phyloP scores from a whole-genome alignment of 1,140 invertebrate genomes.

The Scaptomyza pallida region DNA sequence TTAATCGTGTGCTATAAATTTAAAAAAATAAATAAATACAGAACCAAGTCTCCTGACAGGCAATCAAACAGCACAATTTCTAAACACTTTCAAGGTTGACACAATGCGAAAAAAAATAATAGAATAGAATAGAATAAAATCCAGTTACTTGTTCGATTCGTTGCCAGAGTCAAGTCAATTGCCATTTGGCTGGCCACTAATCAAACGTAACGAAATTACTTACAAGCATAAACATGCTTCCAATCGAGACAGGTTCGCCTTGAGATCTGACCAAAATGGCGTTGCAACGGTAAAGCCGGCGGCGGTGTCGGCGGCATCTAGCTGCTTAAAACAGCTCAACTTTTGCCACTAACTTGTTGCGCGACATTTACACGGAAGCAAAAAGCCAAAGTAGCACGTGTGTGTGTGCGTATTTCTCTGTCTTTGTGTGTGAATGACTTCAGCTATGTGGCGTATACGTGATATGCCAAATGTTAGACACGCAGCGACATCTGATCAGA shows the following conservation, averaged over 20 bases:
- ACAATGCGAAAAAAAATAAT: constrained; percentile 41
- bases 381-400: constrained; percentile 19
- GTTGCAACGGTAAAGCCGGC: constrained; percentile 70
- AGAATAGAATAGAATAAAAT: constrained; percentile 58
- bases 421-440: constrained; percentile 13
- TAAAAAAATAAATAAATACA: constrained; percentile 14
- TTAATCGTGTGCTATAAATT: constrained; percentile 80
- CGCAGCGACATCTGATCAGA: constrained; percentile 12
- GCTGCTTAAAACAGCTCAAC: constrained; percentile 21
- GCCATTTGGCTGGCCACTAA: constrained; percentile 80
- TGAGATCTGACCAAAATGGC: constrained; percentile 78
- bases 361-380: constrained; percentile 53
- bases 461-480: constrained; percentile 60
- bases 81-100: constrained; percentile 67
- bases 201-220: constrained; percentile 76
- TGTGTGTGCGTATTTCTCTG: not conserved
- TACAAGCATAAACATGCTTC: constrained; percentile 73
- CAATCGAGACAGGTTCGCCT: constrained; percentile 79
- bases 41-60: constrained; percentile 54
- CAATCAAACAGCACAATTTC: constrained; percentile 77
- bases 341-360: constrained; percentile 45
- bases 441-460: constrained; percentile 67
- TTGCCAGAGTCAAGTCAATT: constrained; percentile 55
- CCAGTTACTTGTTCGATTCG: constrained; percentile 52
- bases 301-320: constrained; percentile 36